A percentile compares a stretch with the other conserved stretches of the same genome.
Conservation (phyloP, 2,888 invertebrate species). For the Apodemia duryi region DNA sequence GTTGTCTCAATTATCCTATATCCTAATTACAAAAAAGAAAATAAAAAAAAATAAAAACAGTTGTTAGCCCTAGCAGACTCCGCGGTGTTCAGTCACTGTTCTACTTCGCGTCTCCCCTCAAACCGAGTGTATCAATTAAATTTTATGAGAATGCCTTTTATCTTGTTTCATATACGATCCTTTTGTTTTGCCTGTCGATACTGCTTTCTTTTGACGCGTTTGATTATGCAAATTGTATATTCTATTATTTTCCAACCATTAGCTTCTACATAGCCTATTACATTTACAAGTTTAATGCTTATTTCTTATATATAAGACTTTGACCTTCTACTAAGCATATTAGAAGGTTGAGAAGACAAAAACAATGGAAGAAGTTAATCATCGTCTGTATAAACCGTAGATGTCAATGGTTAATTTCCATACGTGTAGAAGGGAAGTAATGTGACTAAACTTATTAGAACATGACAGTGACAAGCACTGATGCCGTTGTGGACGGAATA, state of each 20-base stretch:
- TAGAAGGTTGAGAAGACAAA: too few species aligned
- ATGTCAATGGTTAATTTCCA: too few species aligned
- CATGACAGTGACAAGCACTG: too few species aligned
- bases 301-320: too few species aligned
- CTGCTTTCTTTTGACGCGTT: background rate
- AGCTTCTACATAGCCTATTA: background rate
- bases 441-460: too few species aligned
- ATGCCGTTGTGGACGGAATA: too few species aligned
- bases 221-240: background rate
- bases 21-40: background rate
- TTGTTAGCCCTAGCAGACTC: background rate
- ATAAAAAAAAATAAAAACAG: background rate
- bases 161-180: background rate
- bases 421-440: too few species aligned
- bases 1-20: too few species aligned
- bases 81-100: background rate
- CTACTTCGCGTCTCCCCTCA: conserved; percentile 1
- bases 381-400: too few species aligned
- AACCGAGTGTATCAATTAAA: background rate
- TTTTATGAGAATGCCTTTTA: background rate
- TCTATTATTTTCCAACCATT: background rate
- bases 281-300: too few species aligned
- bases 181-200: background rate
- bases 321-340: too few species aligned
- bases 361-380: too few species aligned